A percentile compares a stretch with the other conserved stretches of the same genome.
Evolutionary conservation across 2,888 invertebrate genomes (phyloP).

Genomic region (Callyntrura guangdongensis): DNA sequence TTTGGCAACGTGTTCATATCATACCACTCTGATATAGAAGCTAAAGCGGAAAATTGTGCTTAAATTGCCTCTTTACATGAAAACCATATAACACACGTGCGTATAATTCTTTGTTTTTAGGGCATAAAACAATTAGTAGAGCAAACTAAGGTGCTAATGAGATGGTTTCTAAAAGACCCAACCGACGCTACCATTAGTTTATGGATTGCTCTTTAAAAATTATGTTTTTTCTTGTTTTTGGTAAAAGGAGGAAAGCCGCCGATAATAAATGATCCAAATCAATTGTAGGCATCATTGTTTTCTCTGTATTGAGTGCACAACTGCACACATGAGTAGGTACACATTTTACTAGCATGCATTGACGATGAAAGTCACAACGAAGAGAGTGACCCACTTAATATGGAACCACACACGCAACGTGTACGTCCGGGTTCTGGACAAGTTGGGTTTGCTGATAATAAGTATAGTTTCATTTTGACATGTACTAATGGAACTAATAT

Average conservation of each 20-base stretch:
- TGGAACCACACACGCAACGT: not conserved
- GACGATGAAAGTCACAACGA: not conserved
- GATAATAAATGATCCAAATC: not conserved
- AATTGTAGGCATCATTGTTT: no score
- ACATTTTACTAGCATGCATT: not conserved
- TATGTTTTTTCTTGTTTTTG: not conserved
- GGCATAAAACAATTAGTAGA: slow-evolving; percentile 69
- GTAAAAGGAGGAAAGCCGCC: not conserved
- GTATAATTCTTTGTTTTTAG: slow-evolving; percentile 52
- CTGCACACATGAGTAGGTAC: no score
- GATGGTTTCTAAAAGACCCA: slow-evolving; percentile 19
- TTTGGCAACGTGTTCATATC: slow-evolving; percentile 37
- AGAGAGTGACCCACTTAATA: slow-evolving; percentile 1
- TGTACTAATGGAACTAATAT: no score
- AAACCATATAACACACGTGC: not conserved
- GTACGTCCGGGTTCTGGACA: not conserved
- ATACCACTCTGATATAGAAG: not conserved
- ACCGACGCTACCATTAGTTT: not conserved
- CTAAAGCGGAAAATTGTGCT: slow-evolving; percentile 29
- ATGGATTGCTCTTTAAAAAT: not conserved
- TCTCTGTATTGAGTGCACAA: no score
- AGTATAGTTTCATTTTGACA: no score
- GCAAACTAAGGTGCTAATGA: slow-evolving; percentile 56
- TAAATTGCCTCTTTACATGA: not conserved
- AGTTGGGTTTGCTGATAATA: not conserved